Conservation (phyloP, 2,113 vertebrate species). For the Podilymbus podiceps region DNA sequence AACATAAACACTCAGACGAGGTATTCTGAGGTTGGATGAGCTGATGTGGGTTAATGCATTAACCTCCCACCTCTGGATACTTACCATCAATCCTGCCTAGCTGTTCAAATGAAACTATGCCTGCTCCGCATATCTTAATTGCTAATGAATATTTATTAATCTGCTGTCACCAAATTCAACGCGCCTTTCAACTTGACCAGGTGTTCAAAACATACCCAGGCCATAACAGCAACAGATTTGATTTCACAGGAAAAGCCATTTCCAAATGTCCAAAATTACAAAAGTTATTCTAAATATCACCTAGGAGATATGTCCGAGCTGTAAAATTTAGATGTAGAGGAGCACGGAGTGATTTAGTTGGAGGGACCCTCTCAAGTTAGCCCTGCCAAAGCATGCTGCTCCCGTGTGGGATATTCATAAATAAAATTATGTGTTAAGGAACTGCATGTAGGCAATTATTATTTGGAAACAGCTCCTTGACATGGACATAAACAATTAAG, state of each 20-base stretch:
- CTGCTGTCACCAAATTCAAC: not conserved
- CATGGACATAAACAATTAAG: not conserved
- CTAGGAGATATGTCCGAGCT: not conserved
- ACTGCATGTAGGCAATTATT: fast-evolving
- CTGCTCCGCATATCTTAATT: not conserved
- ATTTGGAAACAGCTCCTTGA: not conserved
- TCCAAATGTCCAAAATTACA: not conserved
- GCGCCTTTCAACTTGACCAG: not conserved
- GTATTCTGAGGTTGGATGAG: not conserved
- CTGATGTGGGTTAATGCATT: not conserved
- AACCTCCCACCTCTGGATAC: not conserved
- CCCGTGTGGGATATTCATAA: not conserved
- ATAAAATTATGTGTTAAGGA: not conserved
- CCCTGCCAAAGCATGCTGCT: not conserved
- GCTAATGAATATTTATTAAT: not conserved
- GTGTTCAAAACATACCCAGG: not conserved
- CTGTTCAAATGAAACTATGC: not conserved
- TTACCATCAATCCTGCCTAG: not conserved
- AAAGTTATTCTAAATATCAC: too few species aligned
- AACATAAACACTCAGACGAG: not conserved
- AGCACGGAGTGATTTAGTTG: not conserved
- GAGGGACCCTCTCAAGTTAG: not conserved
- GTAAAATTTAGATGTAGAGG: not conserved
- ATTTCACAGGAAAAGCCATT: not conserved
- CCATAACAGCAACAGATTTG: not conserved